Conservation (phyloP, 2,888 invertebrate species). For the Carpatolechia fugitivella region DNA sequence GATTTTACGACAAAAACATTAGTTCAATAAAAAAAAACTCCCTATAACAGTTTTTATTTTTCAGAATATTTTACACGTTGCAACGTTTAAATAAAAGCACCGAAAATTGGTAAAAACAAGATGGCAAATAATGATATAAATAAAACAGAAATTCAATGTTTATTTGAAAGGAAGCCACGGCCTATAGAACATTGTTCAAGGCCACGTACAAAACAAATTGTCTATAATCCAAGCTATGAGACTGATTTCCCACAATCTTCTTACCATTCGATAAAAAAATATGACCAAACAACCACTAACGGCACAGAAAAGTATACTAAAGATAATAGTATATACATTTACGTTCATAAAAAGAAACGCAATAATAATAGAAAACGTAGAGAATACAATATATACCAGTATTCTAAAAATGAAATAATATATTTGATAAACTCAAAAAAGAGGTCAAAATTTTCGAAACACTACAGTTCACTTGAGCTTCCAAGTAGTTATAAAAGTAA, state of each 20-base stretch:
- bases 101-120: background rate
- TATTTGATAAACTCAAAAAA: background rate
- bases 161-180: background rate
- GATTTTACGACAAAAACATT: too few species aligned
- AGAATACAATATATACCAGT: background rate
- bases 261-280: background rate
- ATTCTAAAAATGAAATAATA: background rate
- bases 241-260: background rate
- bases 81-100: too few species aligned
- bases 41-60: too few species aligned
- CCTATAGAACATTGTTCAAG: background rate
- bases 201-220: background rate
- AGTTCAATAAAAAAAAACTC: too few species aligned
- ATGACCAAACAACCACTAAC: background rate
- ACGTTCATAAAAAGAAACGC: background rate
- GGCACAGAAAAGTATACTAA: background rate
- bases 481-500: background rate
- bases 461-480: background rate
- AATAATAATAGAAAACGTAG: background rate
- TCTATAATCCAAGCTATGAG: background rate
- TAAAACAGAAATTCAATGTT: background rate
- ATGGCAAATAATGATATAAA: background rate
- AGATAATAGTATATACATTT: background rate
- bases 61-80: too few species aligned
- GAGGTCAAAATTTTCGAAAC: background rate